Percentiles rank a stretch among this genome's conserved stretches.
Conservation (phyloP, 2,797 vertebrate genomes). For the Pangasius larnaudii region DNA sequence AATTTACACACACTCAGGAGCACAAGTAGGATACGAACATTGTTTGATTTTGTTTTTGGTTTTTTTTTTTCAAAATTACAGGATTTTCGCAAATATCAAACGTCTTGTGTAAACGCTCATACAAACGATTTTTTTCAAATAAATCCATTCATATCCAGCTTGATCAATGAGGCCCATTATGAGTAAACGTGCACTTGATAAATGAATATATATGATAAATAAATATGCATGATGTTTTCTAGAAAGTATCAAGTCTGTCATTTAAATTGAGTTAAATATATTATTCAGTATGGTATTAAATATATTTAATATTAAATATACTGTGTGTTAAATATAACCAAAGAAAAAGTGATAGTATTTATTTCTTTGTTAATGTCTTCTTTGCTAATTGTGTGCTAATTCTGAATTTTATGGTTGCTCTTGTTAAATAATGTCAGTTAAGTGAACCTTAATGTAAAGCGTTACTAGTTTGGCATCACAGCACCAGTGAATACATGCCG, state of each 20-base stretch:
- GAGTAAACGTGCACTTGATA: not conserved
- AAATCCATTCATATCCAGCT: not conserved
- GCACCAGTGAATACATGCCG: not conserved
- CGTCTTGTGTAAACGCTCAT: not conserved
- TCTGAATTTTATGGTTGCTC: not conserved
- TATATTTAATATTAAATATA: not conserved
- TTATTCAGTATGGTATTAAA: not conserved
- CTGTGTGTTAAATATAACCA: not conserved
- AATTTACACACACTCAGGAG: not conserved
- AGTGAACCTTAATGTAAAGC: not conserved
- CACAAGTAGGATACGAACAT: not conserved
- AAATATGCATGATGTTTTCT: not conserved
- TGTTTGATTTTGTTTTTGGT: not conserved
- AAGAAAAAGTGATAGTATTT: not conserved
- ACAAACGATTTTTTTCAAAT: not conserved
- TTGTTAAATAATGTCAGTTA: too few relatives aligned
- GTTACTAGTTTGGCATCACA: not conserved
- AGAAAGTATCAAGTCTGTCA: not conserved
- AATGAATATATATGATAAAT: too few relatives aligned
- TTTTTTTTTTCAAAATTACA: not conserved
- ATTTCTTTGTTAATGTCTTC: too few relatives aligned
- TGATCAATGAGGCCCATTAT: not conserved
- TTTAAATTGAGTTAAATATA: not conserved
- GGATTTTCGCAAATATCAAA: not conserved
- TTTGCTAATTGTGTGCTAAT: not conserved